Evolutionary conservation across 2,113 vertebrate genomes (phyloP).

Genomic region (Mohoua ochrocephala): DNA sequence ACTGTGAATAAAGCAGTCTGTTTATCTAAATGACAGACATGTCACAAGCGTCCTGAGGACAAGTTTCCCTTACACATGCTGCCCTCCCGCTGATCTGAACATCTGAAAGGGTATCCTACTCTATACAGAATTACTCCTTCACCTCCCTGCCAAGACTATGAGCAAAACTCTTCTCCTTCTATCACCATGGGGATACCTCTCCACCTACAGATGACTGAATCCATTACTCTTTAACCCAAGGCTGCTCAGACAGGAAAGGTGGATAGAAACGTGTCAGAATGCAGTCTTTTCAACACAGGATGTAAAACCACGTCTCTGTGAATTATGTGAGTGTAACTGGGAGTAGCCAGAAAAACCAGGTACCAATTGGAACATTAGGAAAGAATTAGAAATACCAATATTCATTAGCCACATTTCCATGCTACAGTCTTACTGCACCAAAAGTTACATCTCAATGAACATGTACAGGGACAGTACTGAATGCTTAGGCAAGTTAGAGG

Average conservation of each 20-base stretch:
- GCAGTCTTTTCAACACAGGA: neutral
- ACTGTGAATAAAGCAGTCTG: neutral
- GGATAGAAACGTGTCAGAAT: neutral
- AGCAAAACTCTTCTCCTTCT: neutral
- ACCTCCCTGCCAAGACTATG: neutral
- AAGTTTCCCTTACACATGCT: neutral
- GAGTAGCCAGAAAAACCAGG: neutral
- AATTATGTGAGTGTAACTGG: neutral
- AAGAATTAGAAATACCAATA: neutral
- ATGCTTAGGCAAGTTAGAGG: neutral
- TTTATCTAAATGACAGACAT: neutral
- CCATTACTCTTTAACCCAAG: neutral
- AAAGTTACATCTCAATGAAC: neutral
- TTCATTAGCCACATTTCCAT: neutral
- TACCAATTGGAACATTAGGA: neutral
- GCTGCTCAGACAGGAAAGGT: neutral
- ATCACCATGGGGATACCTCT: neutral
- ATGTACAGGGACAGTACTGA: rapidly evolving
- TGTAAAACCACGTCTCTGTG: neutral
- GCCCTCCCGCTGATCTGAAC: neutral
- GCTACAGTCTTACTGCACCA: neutral
- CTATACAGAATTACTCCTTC: neutral
- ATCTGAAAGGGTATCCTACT: neutral
- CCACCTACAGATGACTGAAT: neutral
- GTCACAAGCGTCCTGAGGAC: neutral